Base-by-base conservation (phyloP, 2,888 invertebrate species). In the Callinectes sapidus region DNA sequence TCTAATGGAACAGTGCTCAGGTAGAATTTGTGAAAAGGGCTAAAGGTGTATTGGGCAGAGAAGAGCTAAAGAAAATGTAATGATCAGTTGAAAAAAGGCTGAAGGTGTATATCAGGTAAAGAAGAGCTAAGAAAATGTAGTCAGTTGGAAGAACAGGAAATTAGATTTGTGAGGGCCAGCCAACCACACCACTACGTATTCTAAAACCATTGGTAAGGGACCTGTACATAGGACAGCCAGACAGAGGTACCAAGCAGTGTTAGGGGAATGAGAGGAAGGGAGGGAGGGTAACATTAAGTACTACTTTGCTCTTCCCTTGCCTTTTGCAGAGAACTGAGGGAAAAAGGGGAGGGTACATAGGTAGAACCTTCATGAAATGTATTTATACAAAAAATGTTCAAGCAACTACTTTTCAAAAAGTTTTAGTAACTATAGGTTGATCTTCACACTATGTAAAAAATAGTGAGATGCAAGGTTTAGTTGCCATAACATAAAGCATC, bases 181-280 rank as follows among this genome's bases (percentile, higher is more conserved):
- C 81, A 81, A 35, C 81, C 81, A 81, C 81, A 81, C 81, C 81
- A 81, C 81, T 81, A 48, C 48, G 10, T 48, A 81, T 81, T 35
- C 81, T 81, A 81, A 16, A 35, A 81, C 35, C 16, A 18, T 3
- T 81, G 23, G 14, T 81, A 81, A 81, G 81, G 32, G 81, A 81
- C 81, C 81, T 81, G 32, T 81, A n/a, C n/a, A n/a, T n/a, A 71
- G 71, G 32, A 35, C 35, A 81, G 81, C 81, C 81, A 81, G 81
- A 35, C 81, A 81, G 35, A 81, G 77, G 32, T 81, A 81, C 81
- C 81, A 81, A 81, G 81, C 81, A 81, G 35, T 81, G 35, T 81
- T 81, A 18, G 13, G 81, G 35, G 81, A 81, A 35, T 71, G 81
- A 35, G 81, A 81, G 81, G 81, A 35, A 35, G 35, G 81, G 81